Percentiles rank a stretch among this genome's conserved stretches.
These are phyloP conservation scores for Cephus cinctus DNA, from an alignment of 1,140 invertebrate species.

Conservation along the genomic window DNA sequence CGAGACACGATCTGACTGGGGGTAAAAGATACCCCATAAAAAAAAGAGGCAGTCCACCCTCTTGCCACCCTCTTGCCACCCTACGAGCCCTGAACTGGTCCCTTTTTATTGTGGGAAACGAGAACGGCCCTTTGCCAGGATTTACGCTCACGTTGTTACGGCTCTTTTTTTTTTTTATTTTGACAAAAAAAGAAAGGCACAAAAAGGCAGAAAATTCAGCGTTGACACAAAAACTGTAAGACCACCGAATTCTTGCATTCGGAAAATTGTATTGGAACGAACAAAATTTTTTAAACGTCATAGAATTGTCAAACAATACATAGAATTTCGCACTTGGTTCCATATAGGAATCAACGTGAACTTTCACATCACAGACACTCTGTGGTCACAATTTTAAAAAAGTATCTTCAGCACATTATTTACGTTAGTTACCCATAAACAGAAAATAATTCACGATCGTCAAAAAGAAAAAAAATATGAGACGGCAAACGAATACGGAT, in stretches of 20 bases:
- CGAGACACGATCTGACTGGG: constrained; percentile 36
- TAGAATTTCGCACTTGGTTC: not conserved
- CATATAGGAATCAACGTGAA: too few relatives aligned
- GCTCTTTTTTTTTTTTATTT: too few relatives aligned
- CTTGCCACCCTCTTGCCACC: not conserved
- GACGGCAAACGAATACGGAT: not conserved
- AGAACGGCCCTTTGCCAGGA: too few relatives aligned
- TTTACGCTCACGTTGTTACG: too few relatives aligned
- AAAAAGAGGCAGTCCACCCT: constrained; percentile 2
- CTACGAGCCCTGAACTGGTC: constrained; percentile 19
- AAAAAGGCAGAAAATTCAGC: too few relatives aligned
- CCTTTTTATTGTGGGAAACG: constrained; percentile 40
- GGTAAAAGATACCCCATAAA: constrained; percentile 11
- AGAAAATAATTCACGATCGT: not conserved
- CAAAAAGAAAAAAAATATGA: not conserved
- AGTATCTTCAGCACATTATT: not conserved
- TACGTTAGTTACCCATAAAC: too few relatives aligned
- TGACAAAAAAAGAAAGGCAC: too few relatives aligned
- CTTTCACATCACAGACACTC: too few relatives aligned
- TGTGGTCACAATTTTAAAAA: not conserved
- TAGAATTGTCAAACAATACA: not conserved
- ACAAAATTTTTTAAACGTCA: too few relatives aligned
- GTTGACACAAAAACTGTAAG: too few relatives aligned
- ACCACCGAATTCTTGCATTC: not conserved
- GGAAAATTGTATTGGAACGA: too few relatives aligned